Evolutionary conservation across 2,797 vertebrate species (phyloP).

Genomic region (Poecilia wingei): DNA sequence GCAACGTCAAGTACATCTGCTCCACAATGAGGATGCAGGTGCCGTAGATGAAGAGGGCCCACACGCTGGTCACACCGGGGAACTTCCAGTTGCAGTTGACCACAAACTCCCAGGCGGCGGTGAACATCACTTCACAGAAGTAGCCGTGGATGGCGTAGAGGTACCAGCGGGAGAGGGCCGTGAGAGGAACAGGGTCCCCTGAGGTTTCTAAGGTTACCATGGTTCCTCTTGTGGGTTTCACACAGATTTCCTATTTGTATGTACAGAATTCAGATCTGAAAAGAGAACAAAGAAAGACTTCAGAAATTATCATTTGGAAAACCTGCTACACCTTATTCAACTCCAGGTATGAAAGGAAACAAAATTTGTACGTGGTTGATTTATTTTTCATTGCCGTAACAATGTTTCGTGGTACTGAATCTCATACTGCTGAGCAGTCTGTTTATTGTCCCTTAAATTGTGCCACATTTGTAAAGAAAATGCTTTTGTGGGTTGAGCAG

Average conservation of each 20-base stretch:
- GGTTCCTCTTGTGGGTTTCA: conserved; percentile 24
- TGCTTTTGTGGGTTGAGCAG: neutral
- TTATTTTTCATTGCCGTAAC: neutral
- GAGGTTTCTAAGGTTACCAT: conserved; percentile 75
- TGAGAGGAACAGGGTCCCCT: conserved; percentile 86
- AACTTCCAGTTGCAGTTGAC: conserved; percentile 98
- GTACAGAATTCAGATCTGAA: conserved; percentile 38
- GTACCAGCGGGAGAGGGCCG: conserved; percentile 94
- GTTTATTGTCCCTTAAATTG: neutral
- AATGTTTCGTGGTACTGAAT: neutral
- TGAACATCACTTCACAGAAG: conserved; percentile 99
- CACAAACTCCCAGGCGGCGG: conserved; percentile 96
- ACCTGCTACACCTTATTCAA: neutral
- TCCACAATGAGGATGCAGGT: conserved; percentile 97
- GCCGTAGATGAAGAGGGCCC: conserved; percentile 98
- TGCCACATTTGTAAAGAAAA: neutral
- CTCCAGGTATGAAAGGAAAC: neutral
- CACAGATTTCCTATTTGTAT: neutral
- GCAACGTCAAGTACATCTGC: conserved; percentile 92
- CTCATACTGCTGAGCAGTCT: neutral
- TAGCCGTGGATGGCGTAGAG: conserved; percentile 98
- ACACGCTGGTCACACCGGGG: conserved; percentile 96
- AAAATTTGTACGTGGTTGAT: neutral
- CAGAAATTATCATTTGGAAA: neutral
- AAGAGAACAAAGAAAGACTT: conserved; percentile 8